phyloP scores from a whole-genome alignment of 2,888 invertebrate genomes.

The Aleiodes leptofemur region DNA sequence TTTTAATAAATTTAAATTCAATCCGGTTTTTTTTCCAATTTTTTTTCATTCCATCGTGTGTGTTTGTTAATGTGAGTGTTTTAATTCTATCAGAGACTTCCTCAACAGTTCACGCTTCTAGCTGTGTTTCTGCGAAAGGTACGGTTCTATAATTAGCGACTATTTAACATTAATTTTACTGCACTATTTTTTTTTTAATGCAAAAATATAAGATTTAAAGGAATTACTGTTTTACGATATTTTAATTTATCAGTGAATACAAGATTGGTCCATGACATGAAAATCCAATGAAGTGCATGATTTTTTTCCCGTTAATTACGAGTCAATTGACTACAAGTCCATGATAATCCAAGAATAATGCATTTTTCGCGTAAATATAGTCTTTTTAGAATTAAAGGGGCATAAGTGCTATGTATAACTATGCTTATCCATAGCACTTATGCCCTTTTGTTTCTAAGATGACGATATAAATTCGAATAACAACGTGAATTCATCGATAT shows the following conservation, averaged over 20 bases:
- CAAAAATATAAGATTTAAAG: not conserved
- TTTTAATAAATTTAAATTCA: not conserved
- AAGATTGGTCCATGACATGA: not conserved
- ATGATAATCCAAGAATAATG: not conserved
- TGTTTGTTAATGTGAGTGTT: not conserved
- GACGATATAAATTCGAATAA: too few relatives aligned
- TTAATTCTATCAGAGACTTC: not conserved
- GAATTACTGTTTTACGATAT: too few relatives aligned
- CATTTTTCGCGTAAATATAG: too few relatives aligned
- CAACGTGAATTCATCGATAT: too few relatives aligned
- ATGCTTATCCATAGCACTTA: too few relatives aligned
- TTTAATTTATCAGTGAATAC: too few relatives aligned
- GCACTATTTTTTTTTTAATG: not conserved
- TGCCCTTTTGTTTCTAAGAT: too few relatives aligned
- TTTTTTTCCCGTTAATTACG: constrained; percentile 1
- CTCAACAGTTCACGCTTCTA: not conserved
- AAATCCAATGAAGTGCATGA: constrained; percentile 7
- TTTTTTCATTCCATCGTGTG: not conserved
- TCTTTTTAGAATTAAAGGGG: too few relatives aligned
- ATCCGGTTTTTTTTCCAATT: not conserved
- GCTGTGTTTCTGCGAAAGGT: not conserved
- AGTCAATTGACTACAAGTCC: not conserved
- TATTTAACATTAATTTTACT: not conserved
- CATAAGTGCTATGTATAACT: too few relatives aligned
- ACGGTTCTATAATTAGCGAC: not conserved